phyloP scores from a whole-genome alignment of 2,888 invertebrate genomes.

The Ectobius pallidus region DNA sequence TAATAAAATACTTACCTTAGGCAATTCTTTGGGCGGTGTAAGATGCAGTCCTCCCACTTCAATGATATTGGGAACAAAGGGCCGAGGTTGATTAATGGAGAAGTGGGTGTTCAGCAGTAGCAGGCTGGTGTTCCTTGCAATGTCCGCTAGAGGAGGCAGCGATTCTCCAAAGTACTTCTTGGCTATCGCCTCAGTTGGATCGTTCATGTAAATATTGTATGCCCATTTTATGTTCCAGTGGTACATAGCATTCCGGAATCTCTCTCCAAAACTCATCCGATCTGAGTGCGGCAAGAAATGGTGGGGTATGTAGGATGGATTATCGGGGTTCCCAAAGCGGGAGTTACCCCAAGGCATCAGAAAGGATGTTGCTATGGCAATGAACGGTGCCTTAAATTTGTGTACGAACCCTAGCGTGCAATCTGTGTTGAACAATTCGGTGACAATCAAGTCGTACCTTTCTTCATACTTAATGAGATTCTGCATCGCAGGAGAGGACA shows the following conservation, averaged over 20 bases:
- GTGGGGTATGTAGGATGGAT: conserved; percentile 63
- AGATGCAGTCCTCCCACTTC: conserved; percentile 40
- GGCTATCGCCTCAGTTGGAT: conserved; percentile 34
- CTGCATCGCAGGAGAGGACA: conserved; percentile 37
- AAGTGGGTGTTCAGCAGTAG: conserved; percentile 67
- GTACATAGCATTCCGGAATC: conserved; percentile 28
- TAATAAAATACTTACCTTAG: no score
- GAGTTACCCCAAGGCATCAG: conserved; percentile 67
- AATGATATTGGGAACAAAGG: conserved; percentile 43
- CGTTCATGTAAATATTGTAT: conserved; percentile 48
- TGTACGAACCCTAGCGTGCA: conserved; percentile 68
- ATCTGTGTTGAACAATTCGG: conserved; percentile 75
- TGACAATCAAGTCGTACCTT: conserved; percentile 64
- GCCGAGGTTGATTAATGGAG: conserved; percentile 59
- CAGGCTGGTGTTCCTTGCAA: conserved; percentile 62
- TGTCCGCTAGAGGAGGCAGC: conserved; percentile 60
- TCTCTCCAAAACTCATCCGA: conserved; percentile 35
- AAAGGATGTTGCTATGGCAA: conserved; percentile 63
- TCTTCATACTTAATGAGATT: conserved; percentile 34
- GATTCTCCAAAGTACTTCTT: conserved; percentile 50
- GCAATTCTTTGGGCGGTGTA: not conserved
- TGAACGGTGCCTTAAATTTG: conserved; percentile 62
- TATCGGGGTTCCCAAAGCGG: conserved; percentile 63
- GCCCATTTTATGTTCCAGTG: conserved; percentile 45
- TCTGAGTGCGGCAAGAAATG: conserved; percentile 52